Evolutionary conservation across 2,888 invertebrate genomes (phyloP).

Genomic region (Cataglyphis albicans): DNA sequence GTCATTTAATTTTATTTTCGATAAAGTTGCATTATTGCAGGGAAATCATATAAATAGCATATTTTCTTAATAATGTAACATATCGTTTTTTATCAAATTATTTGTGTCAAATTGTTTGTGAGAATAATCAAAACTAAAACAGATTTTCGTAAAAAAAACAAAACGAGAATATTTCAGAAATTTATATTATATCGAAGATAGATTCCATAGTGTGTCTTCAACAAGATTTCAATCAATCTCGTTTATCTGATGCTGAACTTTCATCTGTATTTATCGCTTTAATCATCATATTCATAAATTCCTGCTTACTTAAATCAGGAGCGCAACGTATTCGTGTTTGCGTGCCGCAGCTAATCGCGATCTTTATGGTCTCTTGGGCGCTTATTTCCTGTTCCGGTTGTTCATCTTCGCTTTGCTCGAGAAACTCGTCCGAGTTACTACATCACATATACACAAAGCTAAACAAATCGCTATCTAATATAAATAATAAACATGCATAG

Average conservation of each 20-base stretch:
- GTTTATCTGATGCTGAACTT: not conserved
- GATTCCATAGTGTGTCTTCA: not conserved
- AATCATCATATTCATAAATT: not conserved
- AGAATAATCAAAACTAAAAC: not conserved
- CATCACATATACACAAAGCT: not conserved
- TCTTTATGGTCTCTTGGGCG: not conserved
- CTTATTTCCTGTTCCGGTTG: not conserved
- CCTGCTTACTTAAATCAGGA: not conserved
- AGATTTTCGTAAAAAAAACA: not conserved
- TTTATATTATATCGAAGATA: not conserved
- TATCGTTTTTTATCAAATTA: not conserved
- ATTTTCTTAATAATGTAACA: not conserved
- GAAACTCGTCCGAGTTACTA: not conserved
- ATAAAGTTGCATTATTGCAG: not conserved
- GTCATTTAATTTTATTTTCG: not conserved
- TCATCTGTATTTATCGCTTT: not conserved
- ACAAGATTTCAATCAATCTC: not conserved
- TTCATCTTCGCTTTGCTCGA: not conserved
- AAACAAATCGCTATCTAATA: not conserved
- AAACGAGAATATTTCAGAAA: not conserved
- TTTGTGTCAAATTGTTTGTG: not conserved
- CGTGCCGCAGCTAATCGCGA: not conserved
- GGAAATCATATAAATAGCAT: not conserved
- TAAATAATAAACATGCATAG: not conserved
- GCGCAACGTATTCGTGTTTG: not conserved